Conservation (phyloP, 2,888 invertebrate genomes). For the Epiblema foenella region DNA sequence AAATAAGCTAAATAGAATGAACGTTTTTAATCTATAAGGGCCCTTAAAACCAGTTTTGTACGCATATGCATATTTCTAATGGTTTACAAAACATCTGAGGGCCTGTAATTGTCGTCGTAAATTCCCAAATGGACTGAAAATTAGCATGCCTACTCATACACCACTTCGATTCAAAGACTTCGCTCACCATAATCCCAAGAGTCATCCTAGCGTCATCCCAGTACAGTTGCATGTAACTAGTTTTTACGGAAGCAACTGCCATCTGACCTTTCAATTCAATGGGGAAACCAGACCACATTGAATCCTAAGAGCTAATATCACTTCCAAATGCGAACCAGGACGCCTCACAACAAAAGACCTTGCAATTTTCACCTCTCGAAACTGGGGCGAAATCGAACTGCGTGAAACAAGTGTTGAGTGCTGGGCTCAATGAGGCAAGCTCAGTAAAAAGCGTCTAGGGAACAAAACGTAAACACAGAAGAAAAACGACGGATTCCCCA, state of each 20-base stretch:
- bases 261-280: no score
- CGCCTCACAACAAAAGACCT: constrained; percentile 32
- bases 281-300: no score
- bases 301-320: constrained; percentile 4
- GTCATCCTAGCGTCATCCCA: no score
- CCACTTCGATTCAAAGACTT: neutral
- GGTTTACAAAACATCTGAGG: no score
- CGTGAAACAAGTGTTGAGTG: constrained; percentile 34
- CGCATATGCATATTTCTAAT: no score
- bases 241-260: no score
- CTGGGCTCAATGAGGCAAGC: constrained; percentile 27
- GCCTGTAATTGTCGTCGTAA: no score
- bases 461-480: constrained; percentile 9
- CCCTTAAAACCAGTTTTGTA: no score
- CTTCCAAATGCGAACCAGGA: constrained; percentile 9
- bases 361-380: constrained; percentile 25
- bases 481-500: constrained; percentile 9
- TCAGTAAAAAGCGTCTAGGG: constrained; percentile 13
- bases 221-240: no score
- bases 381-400: constrained; percentile 38
- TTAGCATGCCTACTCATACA: neutral
- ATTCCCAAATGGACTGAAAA: no score
- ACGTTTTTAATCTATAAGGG: no score
- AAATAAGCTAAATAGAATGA: no score
- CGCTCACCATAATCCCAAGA: neutral